Base-by-base conservation (phyloP, 2,888 invertebrate genomes). In the Eupithecia centaureata region DNA sequence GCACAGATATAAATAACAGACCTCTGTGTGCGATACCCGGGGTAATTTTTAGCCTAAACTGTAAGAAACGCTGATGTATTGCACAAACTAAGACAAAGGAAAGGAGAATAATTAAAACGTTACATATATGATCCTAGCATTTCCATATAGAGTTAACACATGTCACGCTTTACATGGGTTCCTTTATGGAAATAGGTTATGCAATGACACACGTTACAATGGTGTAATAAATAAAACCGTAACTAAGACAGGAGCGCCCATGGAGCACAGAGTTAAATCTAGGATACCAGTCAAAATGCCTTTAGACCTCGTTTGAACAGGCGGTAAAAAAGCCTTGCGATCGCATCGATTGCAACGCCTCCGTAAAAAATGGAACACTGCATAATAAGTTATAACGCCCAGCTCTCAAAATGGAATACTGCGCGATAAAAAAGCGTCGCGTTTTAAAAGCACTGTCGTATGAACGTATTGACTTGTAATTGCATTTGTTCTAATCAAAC, bases 241-340 rank as follows among this genome's bases (percentile, higher is more conserved):
- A 72, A 74, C 73, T 73, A 78, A 78, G 79, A 82, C 77, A 81
- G 85, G 83, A 82, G 84, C 74, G 85, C 75, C 82, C 78, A 77
- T 62, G 59, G 52, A 71, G 58, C 30, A 56, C 69, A 70, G 70
- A 52, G 65, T 13, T 22, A 63, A 38, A 66, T 63, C 58, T 54
- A 66, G 66, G 51, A n/a, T 38, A 38, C 38, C 18, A 18, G 42
- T 42, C 18, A 2, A n/a, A 38, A 38, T 38, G 35, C 35, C n/a
- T n/a, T n/a, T n/a, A n/a, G n/a, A n/a, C n/a, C n/a, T n/a, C n/a
- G n/a, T n/a, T n/a, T n/a, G n/a, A n/a, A n/a, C n/a, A n/a, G n/a
- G n/a, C n/a, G n/a, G n/a, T n/a, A n/a, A n/a, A n/a, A n/a, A n/a
- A n/a, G n/a, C n/a, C n/a, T n/a, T n/a, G n/a, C n/a, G n/a, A n/a